A percentile compares a stretch with the other conserved stretches of the same genome.
phyloP scores from a whole-genome alignment of 35 echinoderm and acorn worm species.

The Heliocidaris tuberculata region DNA sequence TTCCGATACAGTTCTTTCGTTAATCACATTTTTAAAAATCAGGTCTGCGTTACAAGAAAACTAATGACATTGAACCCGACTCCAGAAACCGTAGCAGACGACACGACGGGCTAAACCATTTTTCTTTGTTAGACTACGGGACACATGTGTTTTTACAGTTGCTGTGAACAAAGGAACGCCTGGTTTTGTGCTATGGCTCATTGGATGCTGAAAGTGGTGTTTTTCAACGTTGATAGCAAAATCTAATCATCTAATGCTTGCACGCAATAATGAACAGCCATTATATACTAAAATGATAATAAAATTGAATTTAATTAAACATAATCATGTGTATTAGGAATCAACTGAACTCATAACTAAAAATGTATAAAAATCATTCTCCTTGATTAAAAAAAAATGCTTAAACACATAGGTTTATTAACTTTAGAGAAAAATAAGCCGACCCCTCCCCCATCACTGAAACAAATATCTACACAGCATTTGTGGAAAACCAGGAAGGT shows the following conservation, averaged over 20 bases:
- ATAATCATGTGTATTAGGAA: no score
- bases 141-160: slow-evolving; percentile 11
- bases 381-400: no score
- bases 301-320: no score
- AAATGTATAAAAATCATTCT: no score
- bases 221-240: not conserved
- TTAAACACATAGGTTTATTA: no score
- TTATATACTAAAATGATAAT: no score
- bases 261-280: no score
- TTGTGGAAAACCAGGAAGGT: no score
- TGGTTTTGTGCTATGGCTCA: not conserved
- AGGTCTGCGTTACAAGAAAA: not conserved
- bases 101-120: not conserved
- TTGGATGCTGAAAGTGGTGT: not conserved
- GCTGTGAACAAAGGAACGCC: not conserved
- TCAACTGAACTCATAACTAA: no score
- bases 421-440: no score
- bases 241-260: not conserved
- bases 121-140: not conserved
- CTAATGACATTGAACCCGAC: not conserved
- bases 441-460: no score
- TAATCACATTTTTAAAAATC: not conserved
- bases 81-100: not conserved
- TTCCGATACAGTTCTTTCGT: not conserved
- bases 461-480: no score